phyloP scores from a whole-genome alignment of 2,888 invertebrate species.

The Thalpophila matura region DNA sequence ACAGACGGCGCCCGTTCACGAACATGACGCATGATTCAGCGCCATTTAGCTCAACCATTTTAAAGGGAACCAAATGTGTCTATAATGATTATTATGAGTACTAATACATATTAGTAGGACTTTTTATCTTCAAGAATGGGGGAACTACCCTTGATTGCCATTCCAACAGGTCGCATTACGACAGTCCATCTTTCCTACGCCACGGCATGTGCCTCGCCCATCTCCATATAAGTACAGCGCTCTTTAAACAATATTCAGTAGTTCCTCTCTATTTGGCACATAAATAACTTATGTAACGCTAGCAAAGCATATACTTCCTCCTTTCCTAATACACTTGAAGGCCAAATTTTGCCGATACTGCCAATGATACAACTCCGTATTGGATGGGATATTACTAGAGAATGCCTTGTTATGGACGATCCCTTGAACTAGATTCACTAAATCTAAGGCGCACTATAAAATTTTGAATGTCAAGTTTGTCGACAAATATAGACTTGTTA shows the following conservation, averaged over 20 bases:
- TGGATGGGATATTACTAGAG: neutral
- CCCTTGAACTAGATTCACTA: conserved; percentile 28
- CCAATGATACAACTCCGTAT: conserved; percentile 1
- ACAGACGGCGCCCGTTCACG: too few species aligned
- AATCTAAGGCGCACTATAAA: neutral
- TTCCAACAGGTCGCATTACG: too few species aligned
- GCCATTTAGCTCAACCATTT: too few species aligned
- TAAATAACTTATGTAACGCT: neutral
- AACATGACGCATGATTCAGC: too few species aligned
- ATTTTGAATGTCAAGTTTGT: conserved; percentile 10
- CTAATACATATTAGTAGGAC: too few species aligned
- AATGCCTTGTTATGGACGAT: neutral
- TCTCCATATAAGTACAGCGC: too few species aligned
- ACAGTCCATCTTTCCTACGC: too few species aligned
- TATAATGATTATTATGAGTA: too few species aligned
- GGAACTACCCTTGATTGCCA: too few species aligned
- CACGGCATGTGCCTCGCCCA: too few species aligned
- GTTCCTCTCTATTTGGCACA: neutral
- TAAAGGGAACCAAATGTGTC: too few species aligned
- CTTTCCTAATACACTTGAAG: neutral
- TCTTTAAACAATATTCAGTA: neutral
- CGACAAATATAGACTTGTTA: neutral
- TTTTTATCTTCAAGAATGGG: too few species aligned
- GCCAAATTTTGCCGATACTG: neutral
- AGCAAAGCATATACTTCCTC: neutral